Base-by-base conservation (phyloP, 2,888 invertebrate genomes). In the Ornithoptera priamus region DNA sequence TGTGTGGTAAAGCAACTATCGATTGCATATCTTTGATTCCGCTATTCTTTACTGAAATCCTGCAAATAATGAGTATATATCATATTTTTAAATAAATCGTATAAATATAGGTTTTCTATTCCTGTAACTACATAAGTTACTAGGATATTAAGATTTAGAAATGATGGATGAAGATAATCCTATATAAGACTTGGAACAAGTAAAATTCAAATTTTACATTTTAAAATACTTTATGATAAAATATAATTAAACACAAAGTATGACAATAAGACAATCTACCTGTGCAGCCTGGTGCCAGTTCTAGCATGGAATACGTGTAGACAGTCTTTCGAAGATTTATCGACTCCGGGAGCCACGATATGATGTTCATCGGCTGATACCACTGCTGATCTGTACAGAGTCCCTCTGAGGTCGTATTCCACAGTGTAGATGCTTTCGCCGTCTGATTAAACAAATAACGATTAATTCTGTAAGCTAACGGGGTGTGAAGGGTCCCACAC, bases 221-320 rank as follows among this genome's bases (percentile, higher is more conserved):
- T 15, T 46, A 15, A 12, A 46, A 46, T 42, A 10, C 1, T 42
- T 42, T 2, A 42, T 2, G 42, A 8, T 42, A 42, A 8, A 42
- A 42, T 42, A 42, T 12, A 42, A 42, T 42, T 7, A 42, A 42
- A 42, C 12, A 42, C 42, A 42, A 10, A 42, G 42, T 42, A 42
- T 8, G 2, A 46, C 15, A 46, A 46, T 46, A 4, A 46, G 20
- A 17, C n/a, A n/a, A 50, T 36, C 30, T 72, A 92, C 93, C 91
- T 91, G 71, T 93, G 93, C 20, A 93, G 72, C 58, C 89, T 86
- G 7, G 94, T 94, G 0, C 98, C 98, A 60, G 95, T 97, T 73
- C 95, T 95, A 0, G 97, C 96, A 78, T 96, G 97, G 82, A 97
- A 96, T 0, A 98, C 95, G 68, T 96, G 95, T 1, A 99, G 89